These are phyloP conservation scores for Drosophila serrata DNA, from an alignment of 1,140 invertebrate genomes.

Conservation along the genomic window DNA sequence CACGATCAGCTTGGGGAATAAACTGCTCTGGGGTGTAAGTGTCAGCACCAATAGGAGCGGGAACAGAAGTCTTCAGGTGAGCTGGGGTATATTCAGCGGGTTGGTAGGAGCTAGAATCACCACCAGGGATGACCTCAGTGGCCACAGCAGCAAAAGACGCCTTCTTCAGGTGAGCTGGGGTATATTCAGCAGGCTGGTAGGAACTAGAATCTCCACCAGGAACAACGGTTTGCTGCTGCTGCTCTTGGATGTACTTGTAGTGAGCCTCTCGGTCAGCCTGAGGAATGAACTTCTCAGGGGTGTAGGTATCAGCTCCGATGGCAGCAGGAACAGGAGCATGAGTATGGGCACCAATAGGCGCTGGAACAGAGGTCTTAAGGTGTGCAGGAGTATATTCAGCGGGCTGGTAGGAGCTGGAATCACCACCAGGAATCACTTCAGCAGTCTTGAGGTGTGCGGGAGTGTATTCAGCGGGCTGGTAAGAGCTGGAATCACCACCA, in stretches of 20 bases:
- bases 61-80: conserved; percentile 18
- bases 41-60: conserved; percentile 42
- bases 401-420: conserved; percentile 28
- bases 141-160: too few species aligned
- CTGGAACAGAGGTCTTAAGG: not conserved
- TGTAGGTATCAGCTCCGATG: conserved; percentile 49
- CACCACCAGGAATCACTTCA: conserved; percentile 6
- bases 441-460: conserved; percentile 6
- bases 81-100: conserved; percentile 26
- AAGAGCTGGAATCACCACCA: conserved; percentile 44
- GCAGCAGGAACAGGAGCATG: conserved; percentile 6
- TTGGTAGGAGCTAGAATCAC: conserved; percentile 16
- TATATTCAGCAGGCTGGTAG: conserved; percentile 32
- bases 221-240: conserved; percentile 2
- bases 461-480: conserved; percentile 46
- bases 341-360: not conserved
- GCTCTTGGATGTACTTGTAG: conserved; percentile 36
- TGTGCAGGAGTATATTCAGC: conserved; percentile 8
- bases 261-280: conserved; percentile 43
- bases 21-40: conserved; percentile 49
- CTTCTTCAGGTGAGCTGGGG: conserved; percentile 9
- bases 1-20: conserved; percentile 40
- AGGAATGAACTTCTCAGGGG: conserved; percentile 53
- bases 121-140: not conserved
- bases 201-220: conserved; percentile 16